phyloP scores from a whole-genome alignment of 1,140 invertebrate genomes.

The Luehdorfia chinensis region DNA sequence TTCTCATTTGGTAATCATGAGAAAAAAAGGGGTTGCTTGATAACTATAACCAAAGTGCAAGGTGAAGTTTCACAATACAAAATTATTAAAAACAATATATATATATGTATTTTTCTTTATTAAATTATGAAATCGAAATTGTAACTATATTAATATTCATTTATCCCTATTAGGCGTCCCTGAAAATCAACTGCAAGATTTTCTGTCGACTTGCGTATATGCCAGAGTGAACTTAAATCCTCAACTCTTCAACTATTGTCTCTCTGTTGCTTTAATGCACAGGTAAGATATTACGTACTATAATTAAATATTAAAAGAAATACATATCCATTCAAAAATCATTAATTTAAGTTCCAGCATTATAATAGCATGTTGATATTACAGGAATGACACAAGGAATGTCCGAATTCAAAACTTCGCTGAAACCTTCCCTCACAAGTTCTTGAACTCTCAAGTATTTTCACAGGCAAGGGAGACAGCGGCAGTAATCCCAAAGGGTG shows the following conservation, averaged over 20 bases:
- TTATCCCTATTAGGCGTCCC: slow-evolving; percentile 45
- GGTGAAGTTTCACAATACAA: too few species aligned
- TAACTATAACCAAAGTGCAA: too few species aligned
- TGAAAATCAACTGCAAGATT: slow-evolving; percentile 77
- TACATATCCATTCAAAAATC: background rate
- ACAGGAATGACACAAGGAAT: slow-evolving; percentile 74
- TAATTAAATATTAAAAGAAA: background rate
- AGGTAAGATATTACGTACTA: slow-evolving; percentile 59
- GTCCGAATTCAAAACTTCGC: slow-evolving; percentile 76
- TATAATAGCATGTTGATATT: too few species aligned
- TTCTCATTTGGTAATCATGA: too few species aligned
- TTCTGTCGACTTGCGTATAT: slow-evolving; percentile 82
- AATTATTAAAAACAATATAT: too few species aligned
- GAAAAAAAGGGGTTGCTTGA: too few species aligned
- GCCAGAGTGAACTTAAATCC: slow-evolving; percentile 85
- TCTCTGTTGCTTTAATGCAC: slow-evolving; percentile 86
- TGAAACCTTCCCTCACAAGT: slow-evolving; percentile 78
- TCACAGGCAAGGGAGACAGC: slow-evolving; percentile 74
- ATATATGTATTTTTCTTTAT: too few species aligned
- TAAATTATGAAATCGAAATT: too few species aligned
- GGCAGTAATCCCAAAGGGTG: slow-evolving; percentile 43
- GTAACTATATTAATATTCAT: background rate
- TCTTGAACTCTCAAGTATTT: slow-evolving; percentile 75
- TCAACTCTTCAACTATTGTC: slow-evolving; percentile 86
- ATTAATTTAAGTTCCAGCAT: too few species aligned